Evolutionary conservation across 2,888 invertebrate species (phyloP), one percentile per base, ranked within the genome.

Genomic region (Crossocerus cetratus): DNA sequence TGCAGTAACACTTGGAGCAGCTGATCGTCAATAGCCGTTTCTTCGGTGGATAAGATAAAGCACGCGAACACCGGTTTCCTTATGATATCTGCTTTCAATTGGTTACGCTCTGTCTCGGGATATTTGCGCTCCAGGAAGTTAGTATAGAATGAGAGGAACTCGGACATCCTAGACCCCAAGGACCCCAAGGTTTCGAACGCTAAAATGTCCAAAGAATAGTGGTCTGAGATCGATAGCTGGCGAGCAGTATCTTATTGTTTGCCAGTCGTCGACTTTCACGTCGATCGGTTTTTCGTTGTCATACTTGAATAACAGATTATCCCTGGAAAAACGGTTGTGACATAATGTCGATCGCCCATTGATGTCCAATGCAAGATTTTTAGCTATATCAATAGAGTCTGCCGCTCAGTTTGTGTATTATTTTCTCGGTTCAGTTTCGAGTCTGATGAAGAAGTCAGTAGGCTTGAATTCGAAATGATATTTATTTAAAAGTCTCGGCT

Each of bases 181-280:
- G n/a, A n/a, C n/a, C n/a, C n/a, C 2, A 61, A 56, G 13, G 23
- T 42, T 5, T 61, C 65, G 0, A 22, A 42, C 4, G 69, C 65
- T 16, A 72, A 45, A 57, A 77, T 80, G 18, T 70, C 57, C 18
- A 82, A n/a, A 58, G 8, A 88, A 72, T 76, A 87, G 72, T 14
- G 76, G 72, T 5, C 76, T 76, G n/a, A 89, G 69, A 65, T 89
- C 89, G 57, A 86, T 68, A 21, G 81, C 80, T 22, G 84, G 80
- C 22, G 86, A 85, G 8, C 83, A 85, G 57, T 85, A 82, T 65
- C 82, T 85, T 78, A 87, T 84, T 54, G 78, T 79, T 49, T 86
- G 85, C 86, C 89, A 90, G 75, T 87, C 88, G 54, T 84, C 77
- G 42, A 88, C 75, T 69, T 83, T 87, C 16, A 84, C 80, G 45